Evolutionary conservation across 2,888 invertebrate genomes (phyloP).

Genomic region (Drosophila algonquin): DNA sequence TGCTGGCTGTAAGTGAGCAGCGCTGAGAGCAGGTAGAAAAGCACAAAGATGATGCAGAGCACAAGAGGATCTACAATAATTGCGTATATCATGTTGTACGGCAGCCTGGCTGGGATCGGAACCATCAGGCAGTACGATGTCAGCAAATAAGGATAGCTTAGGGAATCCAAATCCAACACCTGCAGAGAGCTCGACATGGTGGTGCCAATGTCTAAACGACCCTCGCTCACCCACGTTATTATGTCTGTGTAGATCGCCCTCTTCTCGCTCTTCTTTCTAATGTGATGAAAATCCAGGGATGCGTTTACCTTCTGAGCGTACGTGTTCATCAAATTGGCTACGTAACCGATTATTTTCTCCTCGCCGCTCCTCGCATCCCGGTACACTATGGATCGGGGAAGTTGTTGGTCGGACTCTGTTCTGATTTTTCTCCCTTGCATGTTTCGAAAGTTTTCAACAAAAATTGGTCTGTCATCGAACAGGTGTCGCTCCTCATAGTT

Average conservation of each 20-base stretch:
- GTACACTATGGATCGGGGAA: slow-evolving; percentile 58
- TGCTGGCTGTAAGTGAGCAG: slow-evolving; percentile 50
- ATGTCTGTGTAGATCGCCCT: neutral
- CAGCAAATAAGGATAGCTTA: slow-evolving; percentile 52
- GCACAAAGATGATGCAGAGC: slow-evolving; percentile 14
- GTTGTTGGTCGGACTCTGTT: slow-evolving; percentile 40
- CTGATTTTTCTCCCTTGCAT: slow-evolving; percentile 51
- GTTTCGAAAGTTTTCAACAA: slow-evolving; percentile 55
- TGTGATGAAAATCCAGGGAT: slow-evolving; percentile 19
- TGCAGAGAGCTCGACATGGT: slow-evolving; percentile 1
- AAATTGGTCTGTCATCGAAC: slow-evolving; percentile 15
- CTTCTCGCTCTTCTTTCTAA: neutral
- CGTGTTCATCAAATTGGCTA: slow-evolving; percentile 39
- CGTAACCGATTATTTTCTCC: slow-evolving; percentile 46
- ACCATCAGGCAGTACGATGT: slow-evolving; percentile 58
- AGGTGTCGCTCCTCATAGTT: slow-evolving; percentile 16
- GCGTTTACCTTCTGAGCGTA: slow-evolving; percentile 61
- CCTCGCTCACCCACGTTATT: neutral
- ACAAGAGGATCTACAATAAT: slow-evolving; percentile 49
- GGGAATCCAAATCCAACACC: neutral
- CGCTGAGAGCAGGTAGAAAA: slow-evolving; percentile 52
- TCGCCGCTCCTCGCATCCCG: slow-evolving; percentile 20
- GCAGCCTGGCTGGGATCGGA: slow-evolving; percentile 48
- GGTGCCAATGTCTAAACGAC: slow-evolving; percentile 47
- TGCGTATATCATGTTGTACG: slow-evolving; percentile 44